Evolutionary conservation across 1,140 invertebrate genomes (phyloP).

Genomic region (Callitettix versicolor): DNA sequence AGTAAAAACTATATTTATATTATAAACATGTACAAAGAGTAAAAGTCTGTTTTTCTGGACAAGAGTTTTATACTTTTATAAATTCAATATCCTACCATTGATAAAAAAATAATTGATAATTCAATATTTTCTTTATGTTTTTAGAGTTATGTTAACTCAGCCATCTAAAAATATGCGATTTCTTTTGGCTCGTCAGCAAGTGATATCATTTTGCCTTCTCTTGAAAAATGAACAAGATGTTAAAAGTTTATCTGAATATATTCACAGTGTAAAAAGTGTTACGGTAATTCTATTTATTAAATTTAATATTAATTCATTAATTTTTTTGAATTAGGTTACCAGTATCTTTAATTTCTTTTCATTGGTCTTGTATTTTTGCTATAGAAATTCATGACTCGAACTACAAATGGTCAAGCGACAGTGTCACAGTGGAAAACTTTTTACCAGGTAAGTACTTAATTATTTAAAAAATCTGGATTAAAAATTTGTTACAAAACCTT

Average conservation of each 20-base stretch:
- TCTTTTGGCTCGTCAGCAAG: constrained; percentile 8
- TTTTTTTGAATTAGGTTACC: too few species aligned
- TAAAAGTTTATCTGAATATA: constrained; percentile 8
- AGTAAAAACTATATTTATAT: too few species aligned
- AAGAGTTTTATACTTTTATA: too few species aligned
- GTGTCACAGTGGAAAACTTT: constrained; percentile 33
- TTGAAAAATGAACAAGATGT: constrained; percentile 5
- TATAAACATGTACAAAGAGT: too few species aligned
- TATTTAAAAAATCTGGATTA: too few species aligned
- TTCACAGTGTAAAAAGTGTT: constrained; percentile 9
- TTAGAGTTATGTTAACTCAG: constrained; percentile 11
- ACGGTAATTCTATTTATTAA: constrained; percentile 17
- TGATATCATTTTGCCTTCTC: constrained; percentile 8
- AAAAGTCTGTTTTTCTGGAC: too few species aligned
- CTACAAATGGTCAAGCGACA: constrained; percentile 32
- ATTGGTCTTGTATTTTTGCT: not conserved
- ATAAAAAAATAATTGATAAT: too few species aligned
- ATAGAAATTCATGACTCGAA: constrained; percentile 24
- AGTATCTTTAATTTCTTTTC: too few species aligned
- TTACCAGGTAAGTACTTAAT: constrained; percentile 9
- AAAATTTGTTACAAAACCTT: too few species aligned
- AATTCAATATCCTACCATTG: too few species aligned
- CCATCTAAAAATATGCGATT: constrained; percentile 8
- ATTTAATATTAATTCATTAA: too few species aligned
- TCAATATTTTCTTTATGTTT: not conserved